Evolutionary conservation across 2,797 vertebrate genomes (phyloP), one percentile per base, ranked within the genome.

Genomic region (Squalus acanthias): DNA sequence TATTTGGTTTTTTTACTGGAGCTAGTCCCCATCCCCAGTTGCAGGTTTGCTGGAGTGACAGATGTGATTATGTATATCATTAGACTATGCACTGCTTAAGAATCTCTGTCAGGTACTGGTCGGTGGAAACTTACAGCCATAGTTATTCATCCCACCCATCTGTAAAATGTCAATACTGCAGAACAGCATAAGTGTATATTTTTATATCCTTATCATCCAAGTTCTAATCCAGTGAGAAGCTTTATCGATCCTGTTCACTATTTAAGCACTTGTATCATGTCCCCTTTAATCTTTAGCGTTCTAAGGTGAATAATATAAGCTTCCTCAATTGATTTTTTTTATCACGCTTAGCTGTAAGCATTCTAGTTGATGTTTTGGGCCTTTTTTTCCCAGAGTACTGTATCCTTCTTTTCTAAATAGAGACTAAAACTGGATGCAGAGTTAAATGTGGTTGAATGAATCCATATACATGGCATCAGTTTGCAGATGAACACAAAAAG

Each of bases 251-350:
- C 5, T 15, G 65, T 4, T 88, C 53, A 57, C 22, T 29, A 88
- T 57, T 88, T 7, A 91, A 33, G 89, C 89, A 92, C 57, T n/a
- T 92, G 89, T n/a, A 92, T 63, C 85, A 88, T 88, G 50, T 26
- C 10, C 46, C 9, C 22, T 53, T 63, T 63, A 92, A 65, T 65
- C 29, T n/a, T 91, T 15, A 17, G 57, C 3, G 60, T 65, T 63
- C 33, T 29, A 33, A 29, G 4, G 33, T 65, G 29, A 65, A 92
- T 65, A 24, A 57, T 60, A 26, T n/a, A 33, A 92, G 33, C 57
- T 15, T n/a, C 29, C 50, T 88, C 22, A 26, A n/a, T 92, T 92
- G 60, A 92, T 63, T 92, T n/a, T 91, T 39, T 13, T 17, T 92
- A 26, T 26, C 24, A 63, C 79, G 4, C 22, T 26, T 88, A 29